Evolutionary conservation across 2,888 invertebrate genomes (phyloP), one percentile per base, ranked within the genome.

Genomic region (Sesamia inferens): DNA sequence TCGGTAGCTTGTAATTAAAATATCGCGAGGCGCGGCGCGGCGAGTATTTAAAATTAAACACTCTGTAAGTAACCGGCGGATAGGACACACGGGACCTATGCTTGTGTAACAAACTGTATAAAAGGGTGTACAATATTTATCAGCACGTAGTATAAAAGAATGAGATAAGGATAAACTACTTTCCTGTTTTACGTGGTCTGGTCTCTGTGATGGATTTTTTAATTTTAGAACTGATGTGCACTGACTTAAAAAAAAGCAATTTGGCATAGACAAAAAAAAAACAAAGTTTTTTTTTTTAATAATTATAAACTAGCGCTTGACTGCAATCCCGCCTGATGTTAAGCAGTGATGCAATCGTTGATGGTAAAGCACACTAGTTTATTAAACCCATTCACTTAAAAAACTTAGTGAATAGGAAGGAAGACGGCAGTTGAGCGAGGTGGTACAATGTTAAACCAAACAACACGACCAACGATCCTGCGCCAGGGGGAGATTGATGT

Each of bases 1-100:
- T 89, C 66, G 83, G 78, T 79, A 63, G 67, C 78, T 78, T 71
- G 85, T 88, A 90, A 90, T 90, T 90, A 90, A 90, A 90, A 89
- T 87, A 90, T 88, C 84, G 85, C 79, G 55, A 61, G 71, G 71
- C 81, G 82, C 75, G 79, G 76, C 72, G 74, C 74, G 73, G 74
- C 74, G 75, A 74, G 79, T 82, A 76, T 86, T 86, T 86, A 86
- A 85, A 86, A 81, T 85, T 80, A 83, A 85, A 82, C 79, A 85
- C 55, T 69, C 78, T 82, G 69, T 79, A 83, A 80, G 79, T 77
- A 74, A 82, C 63, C 48, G 44, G 64, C 1, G 48, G 55, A 57
- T 75, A 67, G 42, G 68, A 83, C 83, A 84, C 78, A 82, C 78
- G 51, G 83, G 67, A 24, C 14, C 22, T 4, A 39, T 10, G 69